These are phyloP conservation scores for Cotesia glomerata DNA, from an alignment of 1,140 invertebrate genomes.

Conservation along the genomic window DNA sequence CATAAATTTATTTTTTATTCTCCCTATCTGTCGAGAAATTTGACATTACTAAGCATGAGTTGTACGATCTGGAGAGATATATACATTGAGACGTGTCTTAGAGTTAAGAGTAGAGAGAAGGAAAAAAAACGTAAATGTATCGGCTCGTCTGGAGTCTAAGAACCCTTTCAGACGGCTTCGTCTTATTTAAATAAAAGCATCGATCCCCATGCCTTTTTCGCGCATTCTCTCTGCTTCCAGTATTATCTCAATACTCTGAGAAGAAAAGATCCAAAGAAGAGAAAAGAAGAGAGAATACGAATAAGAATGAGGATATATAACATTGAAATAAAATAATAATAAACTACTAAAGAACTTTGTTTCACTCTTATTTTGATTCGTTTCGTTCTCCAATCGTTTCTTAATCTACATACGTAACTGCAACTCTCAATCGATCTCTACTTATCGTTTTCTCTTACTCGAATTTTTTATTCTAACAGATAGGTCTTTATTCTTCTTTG, in stretches of 20 bases:
- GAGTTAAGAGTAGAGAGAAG: neutral
- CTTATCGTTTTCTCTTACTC: constrained; percentile 12
- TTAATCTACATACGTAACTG: constrained; percentile 35
- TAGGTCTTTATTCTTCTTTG: constrained; percentile 6
- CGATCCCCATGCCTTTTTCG: constrained; percentile 25
- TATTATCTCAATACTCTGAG: constrained; percentile 21
- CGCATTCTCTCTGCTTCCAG: neutral
- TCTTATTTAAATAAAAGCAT: constrained; percentile 42
- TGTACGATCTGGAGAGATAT: neutral
- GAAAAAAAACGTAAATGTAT: constrained; percentile 13
- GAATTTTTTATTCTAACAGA: neutral
- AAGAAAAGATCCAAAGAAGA: neutral
- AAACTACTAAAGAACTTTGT: neutral
- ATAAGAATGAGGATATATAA: neutral
- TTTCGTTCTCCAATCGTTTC: constrained; percentile 24
- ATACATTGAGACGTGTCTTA: neutral
- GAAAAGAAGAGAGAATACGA: neutral
- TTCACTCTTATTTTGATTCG: constrained; percentile 10
- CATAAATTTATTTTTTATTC: too few species aligned
- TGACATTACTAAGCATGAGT: constrained; percentile 5
- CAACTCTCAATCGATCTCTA: constrained; percentile 10
- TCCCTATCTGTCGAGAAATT: neutral
- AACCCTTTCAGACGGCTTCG: constrained; percentile 39
- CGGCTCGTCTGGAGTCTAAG: constrained; percentile 28
- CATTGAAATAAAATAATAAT: neutral